phyloP scores from a whole-genome alignment of 2,888 invertebrate species.

The Lysandra bellargus region DNA sequence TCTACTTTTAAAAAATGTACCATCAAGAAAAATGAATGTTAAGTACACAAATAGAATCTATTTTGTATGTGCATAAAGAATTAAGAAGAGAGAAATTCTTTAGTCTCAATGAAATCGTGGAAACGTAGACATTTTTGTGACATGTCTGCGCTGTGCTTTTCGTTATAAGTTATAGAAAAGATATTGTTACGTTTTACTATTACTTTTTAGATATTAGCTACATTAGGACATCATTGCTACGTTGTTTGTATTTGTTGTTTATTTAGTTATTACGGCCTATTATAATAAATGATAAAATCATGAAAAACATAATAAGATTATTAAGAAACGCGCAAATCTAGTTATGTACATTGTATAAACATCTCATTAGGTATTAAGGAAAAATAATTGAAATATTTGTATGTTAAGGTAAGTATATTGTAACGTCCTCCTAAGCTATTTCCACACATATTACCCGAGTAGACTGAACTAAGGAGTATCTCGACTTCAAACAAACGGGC shows the following conservation, averaged over 20 bases:
- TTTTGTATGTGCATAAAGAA: no score
- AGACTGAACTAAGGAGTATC: no score
- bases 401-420: slow-evolving; percentile 9
- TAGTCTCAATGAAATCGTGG: no score
- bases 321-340: background rate
- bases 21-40: no score
- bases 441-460: background rate
- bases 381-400: background rate
- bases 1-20: no score
- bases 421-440: slow-evolving; percentile 16
- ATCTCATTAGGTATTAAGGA: background rate
- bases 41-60: no score
- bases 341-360: slow-evolving; percentile 19
- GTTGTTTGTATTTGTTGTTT: background rate
- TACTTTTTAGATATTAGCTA: background rate
- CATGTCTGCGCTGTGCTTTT: background rate
- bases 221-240: background rate
- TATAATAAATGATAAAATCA: background rate
- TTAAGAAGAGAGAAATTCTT: no score
- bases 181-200: background rate
- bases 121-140: background rate
- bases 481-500: no score
- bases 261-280: background rate
- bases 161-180: background rate
- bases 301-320: background rate